phyloP scores from a whole-genome alignment of 2,113 vertebrate species.

The Nerophis lumbriciformis region DNA sequence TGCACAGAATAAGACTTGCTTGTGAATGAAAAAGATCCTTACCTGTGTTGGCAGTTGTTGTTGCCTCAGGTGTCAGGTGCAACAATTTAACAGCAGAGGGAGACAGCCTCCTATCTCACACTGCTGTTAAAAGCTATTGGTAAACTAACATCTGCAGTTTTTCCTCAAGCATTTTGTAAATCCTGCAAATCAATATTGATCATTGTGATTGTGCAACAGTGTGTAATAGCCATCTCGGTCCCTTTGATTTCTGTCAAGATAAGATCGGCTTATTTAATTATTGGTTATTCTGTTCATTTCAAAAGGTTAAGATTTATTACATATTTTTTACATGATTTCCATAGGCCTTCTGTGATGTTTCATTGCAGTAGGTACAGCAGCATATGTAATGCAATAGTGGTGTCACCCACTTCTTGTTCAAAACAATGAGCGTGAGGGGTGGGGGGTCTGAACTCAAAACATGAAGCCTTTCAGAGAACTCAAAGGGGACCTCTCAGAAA shows the following conservation, averaged over 20 bases:
- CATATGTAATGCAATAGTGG: constrained; percentile 1
- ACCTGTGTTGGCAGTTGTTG: not conserved
- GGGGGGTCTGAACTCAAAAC: not conserved
- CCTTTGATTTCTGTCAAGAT: no score
- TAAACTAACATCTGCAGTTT: no score
- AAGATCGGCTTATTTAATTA: no score
- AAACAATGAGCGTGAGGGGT: not conserved
- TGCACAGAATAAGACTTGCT: no score
- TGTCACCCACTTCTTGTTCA: constrained; percentile 9
- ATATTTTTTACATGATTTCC: not conserved
- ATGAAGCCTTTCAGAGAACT: constrained; percentile 12
- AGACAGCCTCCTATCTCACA: constrained; percentile 4
- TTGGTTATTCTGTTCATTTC: not conserved
- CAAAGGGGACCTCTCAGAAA: constrained; percentile 21
- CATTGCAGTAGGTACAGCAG: not conserved
- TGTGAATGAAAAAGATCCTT: no score
- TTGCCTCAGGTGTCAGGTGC: not conserved
- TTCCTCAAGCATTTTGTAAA: no score
- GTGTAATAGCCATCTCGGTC: no score
- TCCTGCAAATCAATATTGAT: no score
- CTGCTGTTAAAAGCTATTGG: no score
- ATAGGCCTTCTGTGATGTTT: not conserved
- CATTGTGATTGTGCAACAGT: no score
- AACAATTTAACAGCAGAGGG: constrained; percentile 16
- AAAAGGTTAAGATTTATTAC: not conserved